Conservation (phyloP, 2,888 invertebrate species). For the Cylloceria caligata region DNA sequence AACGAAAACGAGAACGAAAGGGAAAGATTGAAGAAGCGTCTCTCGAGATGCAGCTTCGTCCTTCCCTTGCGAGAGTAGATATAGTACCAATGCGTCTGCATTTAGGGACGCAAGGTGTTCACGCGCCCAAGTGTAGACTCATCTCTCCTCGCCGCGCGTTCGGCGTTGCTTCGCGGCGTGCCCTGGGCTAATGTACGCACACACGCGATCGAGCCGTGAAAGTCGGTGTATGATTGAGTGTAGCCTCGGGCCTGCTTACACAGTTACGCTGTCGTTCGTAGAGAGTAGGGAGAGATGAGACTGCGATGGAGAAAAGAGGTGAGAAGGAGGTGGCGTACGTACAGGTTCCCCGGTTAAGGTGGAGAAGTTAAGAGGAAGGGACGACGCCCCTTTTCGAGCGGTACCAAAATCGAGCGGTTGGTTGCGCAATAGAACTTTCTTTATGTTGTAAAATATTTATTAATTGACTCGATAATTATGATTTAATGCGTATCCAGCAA, state of each 20-base stretch:
- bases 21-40: slow-evolving; percentile 47
- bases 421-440: neutral
- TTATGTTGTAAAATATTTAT: neutral
- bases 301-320: slow-evolving; percentile 46
- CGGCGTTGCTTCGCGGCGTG: slow-evolving; percentile 45
- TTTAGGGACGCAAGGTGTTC: slow-evolving; percentile 74
- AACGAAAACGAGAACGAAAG: slow-evolving; percentile 44
- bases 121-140: slow-evolving; percentile 55
- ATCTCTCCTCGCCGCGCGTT: slow-evolving; percentile 45
- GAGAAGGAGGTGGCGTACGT: slow-evolving; percentile 58
- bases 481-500: neutral
- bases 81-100: slow-evolving; percentile 60
- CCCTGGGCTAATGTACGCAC: slow-evolving; percentile 67
- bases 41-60: neutral
- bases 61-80: slow-evolving; percentile 35
- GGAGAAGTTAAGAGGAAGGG: slow-evolving; percentile 15
- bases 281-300: slow-evolving; percentile 57
- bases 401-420: neutral
- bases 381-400: slow-evolving; percentile 1
- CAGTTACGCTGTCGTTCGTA: slow-evolving; percentile 71
- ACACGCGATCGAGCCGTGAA: slow-evolving; percentile 69
- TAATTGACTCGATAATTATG: neutral
- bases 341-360: slow-evolving; percentile 1
- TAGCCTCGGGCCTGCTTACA: slow-evolving; percentile 72
- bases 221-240: slow-evolving; percentile 72